A percentile compares a stretch with the other conserved stretches of the same genome.
Evolutionary conservation across 2,797 vertebrate genomes (phyloP).

Genomic region (Staurois parvus): DNA sequence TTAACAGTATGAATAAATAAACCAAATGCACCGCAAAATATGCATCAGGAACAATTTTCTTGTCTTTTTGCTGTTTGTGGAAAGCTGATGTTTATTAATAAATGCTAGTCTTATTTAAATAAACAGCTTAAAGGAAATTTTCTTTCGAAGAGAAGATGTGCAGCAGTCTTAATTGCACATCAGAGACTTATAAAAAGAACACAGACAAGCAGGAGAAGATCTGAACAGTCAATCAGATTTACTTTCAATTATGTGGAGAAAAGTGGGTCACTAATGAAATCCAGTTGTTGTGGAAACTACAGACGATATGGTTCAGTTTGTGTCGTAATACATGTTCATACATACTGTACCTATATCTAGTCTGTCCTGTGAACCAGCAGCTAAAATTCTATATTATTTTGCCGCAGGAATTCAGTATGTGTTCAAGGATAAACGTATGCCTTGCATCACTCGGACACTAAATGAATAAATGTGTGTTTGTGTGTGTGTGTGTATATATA

Average conservation of each 20-base stretch:
- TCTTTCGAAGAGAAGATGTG: conserved; percentile 5
- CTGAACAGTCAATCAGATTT: conserved; percentile 11
- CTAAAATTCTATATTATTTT: background rate
- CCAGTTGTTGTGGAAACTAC: background rate
- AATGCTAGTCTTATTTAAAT: conserved; percentile 27
- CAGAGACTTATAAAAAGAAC: conserved; percentile 7
- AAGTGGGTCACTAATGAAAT: background rate
- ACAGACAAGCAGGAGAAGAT: background rate
- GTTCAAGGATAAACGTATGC: background rate
- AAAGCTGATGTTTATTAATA: conserved; percentile 32
- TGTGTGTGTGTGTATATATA: too few species aligned
- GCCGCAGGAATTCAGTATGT: too few species aligned
- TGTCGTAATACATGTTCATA: background rate
- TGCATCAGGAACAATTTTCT: conserved; percentile 34
- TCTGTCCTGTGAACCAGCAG: background rate
- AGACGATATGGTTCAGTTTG: background rate
- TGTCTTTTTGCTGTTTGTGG: conserved; percentile 21
- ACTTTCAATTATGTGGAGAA: background rate
- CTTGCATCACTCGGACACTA: background rate
- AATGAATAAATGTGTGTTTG: background rate
- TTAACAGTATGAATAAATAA: conserved; percentile 13
- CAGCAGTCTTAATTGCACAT: conserved; percentile 20
- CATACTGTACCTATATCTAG: background rate
- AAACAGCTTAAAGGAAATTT: conserved; percentile 1
- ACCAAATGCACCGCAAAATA: conserved; percentile 9